Conservation (phyloP, 2,113 vertebrate genomes). For the Haemorhous mexicanus region DNA sequence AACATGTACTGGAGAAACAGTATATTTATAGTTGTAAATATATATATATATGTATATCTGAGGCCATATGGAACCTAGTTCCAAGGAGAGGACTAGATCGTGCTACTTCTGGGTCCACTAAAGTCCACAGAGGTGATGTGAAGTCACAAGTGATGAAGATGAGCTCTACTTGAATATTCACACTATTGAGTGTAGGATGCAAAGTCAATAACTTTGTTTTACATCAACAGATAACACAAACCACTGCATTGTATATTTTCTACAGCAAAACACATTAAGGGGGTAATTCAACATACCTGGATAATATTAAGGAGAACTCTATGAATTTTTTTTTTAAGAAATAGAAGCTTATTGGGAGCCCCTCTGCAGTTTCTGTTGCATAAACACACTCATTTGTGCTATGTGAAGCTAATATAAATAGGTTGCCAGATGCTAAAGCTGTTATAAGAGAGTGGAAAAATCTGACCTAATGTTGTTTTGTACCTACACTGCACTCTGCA, state of each 20-base stretch:
- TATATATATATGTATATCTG: too few relatives aligned
- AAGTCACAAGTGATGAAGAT: background rate
- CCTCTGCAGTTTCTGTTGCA: background rate
- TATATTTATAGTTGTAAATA: background rate
- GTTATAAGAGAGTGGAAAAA: background rate
- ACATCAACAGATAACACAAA: background rate
- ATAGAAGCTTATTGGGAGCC: background rate
- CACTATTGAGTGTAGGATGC: background rate
- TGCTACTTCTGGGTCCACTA: background rate
- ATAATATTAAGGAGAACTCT: background rate
- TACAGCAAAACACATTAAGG: background rate
- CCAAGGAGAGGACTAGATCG: background rate
- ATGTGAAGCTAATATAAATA: background rate
- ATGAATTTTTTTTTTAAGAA: background rate
- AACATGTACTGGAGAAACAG: too few relatives aligned
- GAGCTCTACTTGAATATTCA: background rate
- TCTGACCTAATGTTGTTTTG: background rate
- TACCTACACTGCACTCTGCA: background rate
- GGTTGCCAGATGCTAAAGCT: background rate
- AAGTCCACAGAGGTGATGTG: background rate
- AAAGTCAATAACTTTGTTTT: background rate
- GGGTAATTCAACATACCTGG: background rate
- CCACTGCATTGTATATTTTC: background rate
- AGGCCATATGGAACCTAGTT: background rate
- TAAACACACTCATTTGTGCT: background rate